Evolutionary conservation across 2,888 invertebrate genomes (phyloP).

Genomic region (Noctua fimbriata): DNA sequence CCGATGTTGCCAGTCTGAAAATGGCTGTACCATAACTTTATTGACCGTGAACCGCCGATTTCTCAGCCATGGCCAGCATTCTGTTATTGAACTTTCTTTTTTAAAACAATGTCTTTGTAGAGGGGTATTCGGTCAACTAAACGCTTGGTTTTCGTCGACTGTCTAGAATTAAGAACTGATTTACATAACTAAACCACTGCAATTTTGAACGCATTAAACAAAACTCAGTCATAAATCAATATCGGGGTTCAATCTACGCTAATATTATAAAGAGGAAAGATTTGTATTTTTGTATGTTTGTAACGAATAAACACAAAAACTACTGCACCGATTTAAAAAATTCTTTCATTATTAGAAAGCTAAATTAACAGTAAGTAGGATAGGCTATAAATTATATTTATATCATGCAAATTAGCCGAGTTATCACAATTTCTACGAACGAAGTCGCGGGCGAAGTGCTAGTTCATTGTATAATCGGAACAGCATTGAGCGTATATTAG

Average conservation of each 20-base stretch:
- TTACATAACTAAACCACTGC: conserved; percentile 10
- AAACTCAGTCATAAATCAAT: conserved; percentile 13
- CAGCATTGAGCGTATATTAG: conserved; percentile 63
- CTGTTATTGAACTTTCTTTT: conserved; percentile 45
- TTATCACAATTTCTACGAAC: too few species aligned
- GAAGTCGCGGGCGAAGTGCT: too few species aligned
- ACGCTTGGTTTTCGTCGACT: not conserved
- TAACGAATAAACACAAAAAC: too few species aligned
- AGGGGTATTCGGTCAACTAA: conserved; percentile 6
- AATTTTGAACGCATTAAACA: conserved; percentile 5
- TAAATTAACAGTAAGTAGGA: too few species aligned
- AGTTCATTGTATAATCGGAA: conserved; percentile 60
- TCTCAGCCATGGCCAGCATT: conserved; percentile 44
- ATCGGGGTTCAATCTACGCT: conserved; percentile 17
- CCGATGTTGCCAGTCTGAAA: not conserved
- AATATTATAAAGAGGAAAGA: too few species aligned
- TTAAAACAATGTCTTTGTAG: not conserved
- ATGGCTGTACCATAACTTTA: conserved; percentile 8
- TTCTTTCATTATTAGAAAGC: too few species aligned
- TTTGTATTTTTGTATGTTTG: too few species aligned
- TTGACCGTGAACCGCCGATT: conserved; percentile 52
- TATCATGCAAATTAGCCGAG: too few species aligned
- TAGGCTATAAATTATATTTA: too few species aligned
- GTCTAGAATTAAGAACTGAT: conserved; percentile 6
- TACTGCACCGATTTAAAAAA: too few species aligned